A percentile compares a stretch with the other conserved stretches of the same genome.
phyloP scores from a whole-genome alignment of 2,113 vertebrate species.

The Trogon surrucura region DNA sequence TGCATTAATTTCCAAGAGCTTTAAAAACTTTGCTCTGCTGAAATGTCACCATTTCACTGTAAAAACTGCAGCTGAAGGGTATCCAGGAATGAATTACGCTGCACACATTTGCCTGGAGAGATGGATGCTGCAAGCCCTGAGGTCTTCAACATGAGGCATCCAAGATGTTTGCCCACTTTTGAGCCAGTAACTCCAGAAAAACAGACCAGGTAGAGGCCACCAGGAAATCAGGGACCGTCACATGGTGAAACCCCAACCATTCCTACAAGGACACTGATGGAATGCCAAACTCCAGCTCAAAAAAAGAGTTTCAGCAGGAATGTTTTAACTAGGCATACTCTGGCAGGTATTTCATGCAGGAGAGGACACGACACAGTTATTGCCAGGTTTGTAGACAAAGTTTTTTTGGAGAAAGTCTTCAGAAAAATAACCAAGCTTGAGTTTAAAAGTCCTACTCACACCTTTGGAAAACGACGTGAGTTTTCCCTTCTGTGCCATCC shows the following conservation, averaged over 20 bases:
- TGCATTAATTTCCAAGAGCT: too few relatives aligned
- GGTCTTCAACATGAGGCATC: not conserved
- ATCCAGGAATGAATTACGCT: accelerated
- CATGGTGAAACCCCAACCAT: not conserved
- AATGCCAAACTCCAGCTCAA: not conserved
- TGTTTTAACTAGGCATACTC: not conserved
- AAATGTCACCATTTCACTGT: not conserved
- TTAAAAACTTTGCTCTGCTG: not conserved
- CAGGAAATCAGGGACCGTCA: not conserved
- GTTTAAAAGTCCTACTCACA: too few relatives aligned
- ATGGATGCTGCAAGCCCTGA: not conserved
- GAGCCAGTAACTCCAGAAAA: not conserved
- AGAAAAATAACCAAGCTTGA: not conserved
- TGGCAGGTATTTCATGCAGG: too few relatives aligned
- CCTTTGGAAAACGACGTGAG: accelerated
- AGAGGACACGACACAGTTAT: not conserved
- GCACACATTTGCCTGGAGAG: not conserved
- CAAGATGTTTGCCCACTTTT: not conserved
- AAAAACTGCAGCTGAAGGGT: not conserved
- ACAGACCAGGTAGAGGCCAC: accelerated
- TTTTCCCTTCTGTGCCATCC: not conserved
- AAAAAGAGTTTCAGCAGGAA: not conserved
- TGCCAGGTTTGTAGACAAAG: not conserved
- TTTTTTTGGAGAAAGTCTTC: not conserved
- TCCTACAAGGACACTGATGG: accelerated